Conservation (phyloP, 2,888 invertebrate species). For the Platycheirus albimanus region DNA sequence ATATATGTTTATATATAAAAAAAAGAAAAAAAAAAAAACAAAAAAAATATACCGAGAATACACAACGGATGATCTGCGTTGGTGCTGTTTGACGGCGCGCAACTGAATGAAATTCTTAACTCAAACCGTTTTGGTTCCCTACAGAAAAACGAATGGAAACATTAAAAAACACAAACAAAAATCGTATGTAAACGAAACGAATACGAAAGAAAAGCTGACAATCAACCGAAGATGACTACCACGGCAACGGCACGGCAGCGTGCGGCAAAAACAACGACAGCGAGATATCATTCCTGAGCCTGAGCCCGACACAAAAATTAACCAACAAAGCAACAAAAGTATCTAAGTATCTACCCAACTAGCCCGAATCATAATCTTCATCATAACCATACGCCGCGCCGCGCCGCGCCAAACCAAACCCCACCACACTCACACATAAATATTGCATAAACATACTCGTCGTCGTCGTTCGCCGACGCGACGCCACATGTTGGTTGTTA, state of each 20-base stretch:
- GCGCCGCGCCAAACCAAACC: constrained; percentile 37
- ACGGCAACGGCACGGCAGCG: constrained; percentile 40
- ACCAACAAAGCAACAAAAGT: constrained; percentile 60
- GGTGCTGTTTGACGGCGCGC: constrained; percentile 82
- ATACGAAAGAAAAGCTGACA: constrained; percentile 68
- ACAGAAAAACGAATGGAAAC: constrained; percentile 64
- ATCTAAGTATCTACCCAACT: constrained; percentile 51
- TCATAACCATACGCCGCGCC: no score
- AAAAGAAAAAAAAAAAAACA: constrained; percentile 5
- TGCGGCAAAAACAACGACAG: constrained; percentile 44
- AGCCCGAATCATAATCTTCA: constrained; percentile 47
- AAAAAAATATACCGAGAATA: constrained; percentile 53
- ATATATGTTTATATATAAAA: not conserved
- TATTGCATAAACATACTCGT: not conserved
- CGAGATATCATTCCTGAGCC: constrained; percentile 58
- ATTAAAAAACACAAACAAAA: constrained; percentile 53
- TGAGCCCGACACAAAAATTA: constrained; percentile 53
- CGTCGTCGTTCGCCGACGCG: no score
- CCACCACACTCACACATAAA: constrained; percentile 19
- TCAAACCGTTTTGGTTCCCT: constrained; percentile 65
- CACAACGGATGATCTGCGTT: constrained; percentile 80
- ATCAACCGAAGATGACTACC: constrained; percentile 39
- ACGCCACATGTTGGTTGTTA: constrained; percentile 53
- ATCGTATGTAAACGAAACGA: constrained; percentile 62
- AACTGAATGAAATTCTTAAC: constrained; percentile 80